Evolutionary conservation across 2,888 invertebrate species (phyloP), one percentile per base, ranked within the genome.

Genomic region (Drosophila borealis): DNA sequence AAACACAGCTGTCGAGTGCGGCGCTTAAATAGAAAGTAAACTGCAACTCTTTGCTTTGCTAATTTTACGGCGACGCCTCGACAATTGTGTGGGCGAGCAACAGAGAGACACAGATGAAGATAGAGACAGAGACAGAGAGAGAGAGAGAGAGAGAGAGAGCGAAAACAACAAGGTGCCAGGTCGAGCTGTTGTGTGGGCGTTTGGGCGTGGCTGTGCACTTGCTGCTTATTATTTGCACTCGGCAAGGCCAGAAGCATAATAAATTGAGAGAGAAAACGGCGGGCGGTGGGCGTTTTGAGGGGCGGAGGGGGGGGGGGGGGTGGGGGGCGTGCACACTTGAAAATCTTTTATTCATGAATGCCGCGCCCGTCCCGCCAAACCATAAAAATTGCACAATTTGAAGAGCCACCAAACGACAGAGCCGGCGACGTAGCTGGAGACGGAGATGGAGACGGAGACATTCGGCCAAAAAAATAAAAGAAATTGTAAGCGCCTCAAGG

Each of bases 21-120:
- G 71, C 78, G 84, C 88, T 81, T 89, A 89, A 89, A 87, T 87
- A 89, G 89, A 85, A 81, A 89, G 89, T 87, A 83, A 83, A 83
- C 89, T 83, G 88, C 88, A 88, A 85, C 77, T 88, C 89, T 84
- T 84, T 84, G 84, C 84, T 88, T 89, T 89, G 88, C 89, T 84
- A 84, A 84, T 84, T 84, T 89, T 59, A 64, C 72, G 67, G 62
- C 66, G 19, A 46, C 68, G 77, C 62, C 66, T 75, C 44, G 64
- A 51, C 87, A 88, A 83, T 83, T 83, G 88, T 70, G 87, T 82
- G 82, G 82, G 82, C 86, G 42, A 14, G 66, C 10, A 11, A 36
- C 17, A 34, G 54, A 42, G 36, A 21, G 45, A n/a, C n/a, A n/a
- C n/a, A n/a, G n/a, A n/a, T n/a, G n/a, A n/a, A n/a, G n/a, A n/a